phyloP scores from a whole-genome alignment of 2,888 invertebrate genomes.

The Biston betularia region DNA sequence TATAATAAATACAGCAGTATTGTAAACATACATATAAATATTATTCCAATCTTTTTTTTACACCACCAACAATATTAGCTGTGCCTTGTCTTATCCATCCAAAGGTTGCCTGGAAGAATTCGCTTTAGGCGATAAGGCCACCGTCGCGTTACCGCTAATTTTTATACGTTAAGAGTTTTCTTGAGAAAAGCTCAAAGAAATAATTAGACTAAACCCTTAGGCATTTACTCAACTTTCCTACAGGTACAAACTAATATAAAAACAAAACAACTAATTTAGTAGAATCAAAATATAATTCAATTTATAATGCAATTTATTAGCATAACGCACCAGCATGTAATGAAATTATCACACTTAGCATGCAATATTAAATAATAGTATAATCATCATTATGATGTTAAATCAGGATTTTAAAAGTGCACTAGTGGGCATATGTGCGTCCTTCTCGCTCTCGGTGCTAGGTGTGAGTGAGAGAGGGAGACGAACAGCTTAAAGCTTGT shows the following conservation, averaged over 20 bases:
- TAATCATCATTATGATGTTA: slow-evolving; percentile 19
- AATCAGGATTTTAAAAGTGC: slow-evolving; percentile 41
- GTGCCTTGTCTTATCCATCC: too few relatives aligned
- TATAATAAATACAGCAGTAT: too few relatives aligned
- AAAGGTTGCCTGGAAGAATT: too few relatives aligned
- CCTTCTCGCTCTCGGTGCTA: slow-evolving; percentile 39
- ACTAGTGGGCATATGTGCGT: slow-evolving; percentile 18
- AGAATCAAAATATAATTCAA: slow-evolving; percentile 41
- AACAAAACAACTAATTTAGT: slow-evolving; percentile 16
- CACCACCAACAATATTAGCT: too few relatives aligned
- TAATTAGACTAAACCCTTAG: too few relatives aligned
- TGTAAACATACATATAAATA: too few relatives aligned
- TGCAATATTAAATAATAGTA: slow-evolving; percentile 30
- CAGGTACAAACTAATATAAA: background rate
- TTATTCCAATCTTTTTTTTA: too few relatives aligned
- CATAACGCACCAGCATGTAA: slow-evolving; percentile 40
- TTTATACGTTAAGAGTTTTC: too few relatives aligned
- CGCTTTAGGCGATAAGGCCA: too few relatives aligned
- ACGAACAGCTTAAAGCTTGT: slow-evolving; percentile 89
- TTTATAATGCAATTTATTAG: slow-evolving; percentile 49
- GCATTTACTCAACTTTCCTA: too few relatives aligned
- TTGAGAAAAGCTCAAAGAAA: too few relatives aligned
- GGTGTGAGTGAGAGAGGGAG: slow-evolving; percentile 40
- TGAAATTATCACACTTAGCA: slow-evolving; percentile 36
- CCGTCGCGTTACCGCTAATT: too few relatives aligned